Base-by-base conservation (phyloP, 2,113 vertebrate species). In the Elephas maximus region DNA sequence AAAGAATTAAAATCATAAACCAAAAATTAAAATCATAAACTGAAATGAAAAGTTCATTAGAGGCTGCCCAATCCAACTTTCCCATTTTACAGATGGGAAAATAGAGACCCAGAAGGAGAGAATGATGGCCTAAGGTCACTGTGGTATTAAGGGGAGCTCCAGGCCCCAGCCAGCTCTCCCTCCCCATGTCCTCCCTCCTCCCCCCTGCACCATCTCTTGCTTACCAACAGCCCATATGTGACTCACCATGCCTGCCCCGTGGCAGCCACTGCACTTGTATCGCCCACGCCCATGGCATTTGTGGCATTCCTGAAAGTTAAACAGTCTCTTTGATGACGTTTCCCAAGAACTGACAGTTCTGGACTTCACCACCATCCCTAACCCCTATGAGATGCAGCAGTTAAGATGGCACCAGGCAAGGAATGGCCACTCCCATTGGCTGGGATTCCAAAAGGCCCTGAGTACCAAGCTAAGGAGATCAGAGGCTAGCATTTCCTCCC, bases 191-290 rank as follows among this genome's bases (percentile, higher is more conserved):
- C 21, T 3, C 37, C 17, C 2, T 6, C 45, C 37, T 84, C 10
- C 30, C 10, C 2, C 44, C 8, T 41, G 5, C 18, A 24, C 1
- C 2, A 2, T 30, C 80, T 23, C 14, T 33, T 6, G 6, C 74
- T 28, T 45, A 18, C 65, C 33, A 3, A 0, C 2, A 3, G n/a
- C 33, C 53, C 57, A 10, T 11, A 0, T 0, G 33, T 20, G 53
- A 98, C 98, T 96, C 82, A 99, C 99, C 98, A 21, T 24, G 5
- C 98, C 98, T 41, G 98, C 88, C 5, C 99, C 98, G 0, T 89
- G 95, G 84, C 99, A 99, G 90, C 63, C 17, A 0, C 82, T 57
- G 8, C 99, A 98, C 85, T 98, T 98, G 81, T 98, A 97, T 73
- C 97, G 94, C 8, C 99, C 98, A 0, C 90, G 98, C 24, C 99